A percentile compares a stretch with the other conserved stretches of the same genome.
These are phyloP conservation scores for Panagrolaimus sp. DNA, from an alignment of 1,140 invertebrate species.

Conservation along the genomic window DNA sequence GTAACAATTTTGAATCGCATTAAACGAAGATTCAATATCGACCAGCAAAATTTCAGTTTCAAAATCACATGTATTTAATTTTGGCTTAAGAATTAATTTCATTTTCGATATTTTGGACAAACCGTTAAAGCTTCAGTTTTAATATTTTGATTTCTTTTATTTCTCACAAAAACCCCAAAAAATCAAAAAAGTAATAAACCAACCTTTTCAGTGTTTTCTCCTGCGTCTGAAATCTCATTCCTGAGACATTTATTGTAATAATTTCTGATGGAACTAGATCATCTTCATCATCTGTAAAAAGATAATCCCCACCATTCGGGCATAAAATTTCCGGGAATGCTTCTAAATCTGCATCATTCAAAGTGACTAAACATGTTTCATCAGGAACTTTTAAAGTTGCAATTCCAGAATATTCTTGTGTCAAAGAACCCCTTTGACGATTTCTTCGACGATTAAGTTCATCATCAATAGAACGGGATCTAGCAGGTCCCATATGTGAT, in stretches of 20 bases:
- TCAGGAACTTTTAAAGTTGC: neutral
- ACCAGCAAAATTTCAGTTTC: too few relatives aligned
- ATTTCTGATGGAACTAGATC: constrained; percentile 25
- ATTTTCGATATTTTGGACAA: too few relatives aligned
- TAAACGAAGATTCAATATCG: too few relatives aligned
- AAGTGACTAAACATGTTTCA: too few relatives aligned
- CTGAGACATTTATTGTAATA: constrained; percentile 73
- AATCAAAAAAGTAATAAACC: constrained; percentile 30
- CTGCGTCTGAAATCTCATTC: constrained; percentile 95
- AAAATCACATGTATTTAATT: too few relatives aligned
- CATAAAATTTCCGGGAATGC: neutral
- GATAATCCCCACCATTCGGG: neutral
- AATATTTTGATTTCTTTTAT: too few relatives aligned
- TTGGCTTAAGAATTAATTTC: too few relatives aligned
- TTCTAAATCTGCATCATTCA: too few relatives aligned
- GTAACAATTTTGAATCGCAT: too few relatives aligned
- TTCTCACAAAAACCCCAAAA: too few relatives aligned
- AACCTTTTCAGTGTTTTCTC: constrained; percentile 94
- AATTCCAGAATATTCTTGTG: neutral
- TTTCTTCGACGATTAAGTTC: neutral
- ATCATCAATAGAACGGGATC: neutral
- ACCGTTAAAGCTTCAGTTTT: too few relatives aligned
- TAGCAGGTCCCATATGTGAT: neutral
- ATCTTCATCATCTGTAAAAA: neutral
- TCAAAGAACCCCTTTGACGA: neutral